phyloP scores from a whole-genome alignment of 2,888 invertebrate genomes.

The Alviniconcha strummeri region DNA sequence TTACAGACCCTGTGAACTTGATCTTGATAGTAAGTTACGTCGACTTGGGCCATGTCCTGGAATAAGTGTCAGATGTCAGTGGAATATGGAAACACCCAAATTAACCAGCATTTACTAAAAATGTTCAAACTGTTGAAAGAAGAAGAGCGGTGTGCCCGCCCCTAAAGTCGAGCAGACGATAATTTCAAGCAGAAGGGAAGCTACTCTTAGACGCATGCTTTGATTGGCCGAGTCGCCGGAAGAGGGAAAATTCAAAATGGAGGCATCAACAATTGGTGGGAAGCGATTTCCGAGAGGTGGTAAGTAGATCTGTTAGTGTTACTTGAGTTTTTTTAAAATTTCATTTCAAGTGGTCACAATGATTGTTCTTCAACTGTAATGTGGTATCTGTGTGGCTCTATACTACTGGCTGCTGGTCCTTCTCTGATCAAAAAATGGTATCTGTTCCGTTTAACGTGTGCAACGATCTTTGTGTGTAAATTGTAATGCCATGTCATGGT shows the following conservation, averaged over 20 bases:
- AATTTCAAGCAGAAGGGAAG: background rate
- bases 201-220: background rate
- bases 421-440: background rate
- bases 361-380: background rate
- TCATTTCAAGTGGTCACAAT: background rate
- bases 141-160: no score
- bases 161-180: background rate
- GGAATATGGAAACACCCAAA: no score
- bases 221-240: conserved; percentile 20
- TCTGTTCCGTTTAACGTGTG: background rate
- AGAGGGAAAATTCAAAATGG: conserved; percentile 29
- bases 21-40: no score
- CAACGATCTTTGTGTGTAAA: background rate
- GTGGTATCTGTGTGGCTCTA: background rate
- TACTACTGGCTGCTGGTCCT: background rate
- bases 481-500: no score
- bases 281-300: background rate
- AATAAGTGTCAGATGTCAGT: no score
- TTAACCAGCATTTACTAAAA: no score
- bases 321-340: background rate
- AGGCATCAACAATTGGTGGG: background rate
- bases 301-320: background rate
- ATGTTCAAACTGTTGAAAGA: no score
- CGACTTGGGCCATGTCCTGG: no score
- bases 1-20: no score